phyloP scores from a whole-genome alignment of 2,797 vertebrate species.

The Brachyrhaphis roseni region DNA sequence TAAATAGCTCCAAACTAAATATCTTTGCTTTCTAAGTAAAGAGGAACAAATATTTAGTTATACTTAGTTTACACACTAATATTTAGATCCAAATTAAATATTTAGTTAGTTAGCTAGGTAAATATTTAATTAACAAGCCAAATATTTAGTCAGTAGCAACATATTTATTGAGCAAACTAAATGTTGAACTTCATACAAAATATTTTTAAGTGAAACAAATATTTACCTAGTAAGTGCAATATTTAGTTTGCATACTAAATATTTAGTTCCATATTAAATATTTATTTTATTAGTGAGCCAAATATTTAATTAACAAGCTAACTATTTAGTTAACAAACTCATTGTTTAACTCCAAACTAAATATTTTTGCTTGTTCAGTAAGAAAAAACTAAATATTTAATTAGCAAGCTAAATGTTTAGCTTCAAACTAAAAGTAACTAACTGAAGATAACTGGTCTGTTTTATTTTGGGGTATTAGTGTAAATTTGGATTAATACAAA shows the following conservation, averaged over 20 bases:
- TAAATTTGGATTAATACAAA: background rate
- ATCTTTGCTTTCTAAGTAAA: background rate
- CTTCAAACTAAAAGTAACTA: background rate
- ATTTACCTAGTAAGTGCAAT: no score
- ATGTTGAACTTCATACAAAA: no score
- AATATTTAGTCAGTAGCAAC: no score
- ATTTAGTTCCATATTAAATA: background rate
- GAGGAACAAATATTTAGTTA: no score
- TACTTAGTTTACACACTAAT: background rate
- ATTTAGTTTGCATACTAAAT: no score
- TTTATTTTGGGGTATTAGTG: background rate
- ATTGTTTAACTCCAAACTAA: background rate
- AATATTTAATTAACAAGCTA: no score
- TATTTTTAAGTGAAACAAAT: no score
- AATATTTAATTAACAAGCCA: no score
- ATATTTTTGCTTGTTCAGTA: background rate
- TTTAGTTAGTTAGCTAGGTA: no score
- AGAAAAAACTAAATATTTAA: background rate
- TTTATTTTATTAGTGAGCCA: background rate
- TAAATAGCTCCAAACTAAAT: no score
- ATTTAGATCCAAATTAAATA: background rate
- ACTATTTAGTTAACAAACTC: background rate
- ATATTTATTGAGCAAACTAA: no score
- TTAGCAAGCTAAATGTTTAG: background rate
- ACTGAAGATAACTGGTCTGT: background rate